phyloP scores from a whole-genome alignment of 2,797 vertebrate genomes.

The Premnoplex brunnescens region DNA sequence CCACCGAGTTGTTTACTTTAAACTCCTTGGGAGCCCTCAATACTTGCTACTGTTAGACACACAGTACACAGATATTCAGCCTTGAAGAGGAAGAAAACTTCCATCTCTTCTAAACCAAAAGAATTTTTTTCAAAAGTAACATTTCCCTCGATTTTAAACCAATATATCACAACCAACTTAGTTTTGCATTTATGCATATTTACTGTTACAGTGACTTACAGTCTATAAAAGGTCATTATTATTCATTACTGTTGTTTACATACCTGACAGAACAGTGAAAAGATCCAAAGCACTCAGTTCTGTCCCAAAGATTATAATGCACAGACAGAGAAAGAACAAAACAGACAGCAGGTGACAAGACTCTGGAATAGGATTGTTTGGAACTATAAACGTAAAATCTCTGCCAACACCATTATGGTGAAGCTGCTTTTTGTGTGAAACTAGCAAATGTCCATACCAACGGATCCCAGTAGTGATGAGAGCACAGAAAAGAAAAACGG shows the following conservation, averaged over 20 bases:
- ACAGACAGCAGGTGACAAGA: background rate
- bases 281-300: background rate
- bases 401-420: background rate
- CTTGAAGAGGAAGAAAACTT: background rate
- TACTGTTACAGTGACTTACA: background rate
- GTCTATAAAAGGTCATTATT: background rate
- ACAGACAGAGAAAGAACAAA: background rate
- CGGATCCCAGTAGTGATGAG: background rate
- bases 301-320: background rate
- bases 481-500: background rate
- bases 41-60: background rate
- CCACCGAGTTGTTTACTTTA: background rate
- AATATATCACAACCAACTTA: background rate
- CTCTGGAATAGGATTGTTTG: background rate
- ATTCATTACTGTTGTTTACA: background rate
- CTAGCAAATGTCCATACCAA: background rate
- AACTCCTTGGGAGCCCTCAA: background rate
- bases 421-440: background rate
- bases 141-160: background rate
- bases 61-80: background rate
- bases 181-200: background rate
- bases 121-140: background rate
- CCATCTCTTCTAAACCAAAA: background rate
- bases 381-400: background rate
- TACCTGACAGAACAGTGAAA: background rate